Evolutionary conservation across 2,888 invertebrate species (phyloP).

Genomic region (Xanthia icteritia): DNA sequence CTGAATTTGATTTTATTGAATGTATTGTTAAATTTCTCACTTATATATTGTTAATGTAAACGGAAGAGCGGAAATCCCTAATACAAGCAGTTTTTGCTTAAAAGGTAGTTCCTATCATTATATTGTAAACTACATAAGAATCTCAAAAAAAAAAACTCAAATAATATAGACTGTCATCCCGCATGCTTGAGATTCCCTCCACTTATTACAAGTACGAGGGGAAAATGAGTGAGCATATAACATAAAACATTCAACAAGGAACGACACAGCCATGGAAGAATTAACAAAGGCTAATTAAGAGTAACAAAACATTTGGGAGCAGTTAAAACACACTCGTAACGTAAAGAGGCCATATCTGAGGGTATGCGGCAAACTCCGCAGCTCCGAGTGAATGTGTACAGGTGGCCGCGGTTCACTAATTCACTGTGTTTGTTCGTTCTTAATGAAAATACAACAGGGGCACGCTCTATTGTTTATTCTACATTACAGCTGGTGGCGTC

Average conservation of each 20-base stretch:
- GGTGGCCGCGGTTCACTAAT: slow-evolving; percentile 67
- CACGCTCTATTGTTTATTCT: slow-evolving; percentile 63
- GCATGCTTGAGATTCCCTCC: slow-evolving; percentile 10
- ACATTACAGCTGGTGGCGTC: slow-evolving; percentile 32
- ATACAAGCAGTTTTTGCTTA: too few species aligned
- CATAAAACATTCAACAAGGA: slow-evolving; percentile 38
- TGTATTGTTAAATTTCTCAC: too few species aligned
- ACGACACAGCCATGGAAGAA: slow-evolving; percentile 16
- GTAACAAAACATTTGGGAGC: slow-evolving; percentile 48
- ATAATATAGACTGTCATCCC: slow-evolving; percentile 17
- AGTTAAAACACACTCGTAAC: slow-evolving; percentile 62
- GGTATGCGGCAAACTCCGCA: slow-evolving; percentile 46
- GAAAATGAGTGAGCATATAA: slow-evolving; percentile 14
- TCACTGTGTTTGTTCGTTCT: slow-evolving; percentile 65
- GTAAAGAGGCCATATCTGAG: slow-evolving; percentile 59
- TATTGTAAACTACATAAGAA: too few species aligned
- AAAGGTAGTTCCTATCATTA: too few species aligned
- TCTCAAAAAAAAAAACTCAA: not conserved
- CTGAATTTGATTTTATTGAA: too few species aligned
- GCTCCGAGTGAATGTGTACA: slow-evolving; percentile 52
- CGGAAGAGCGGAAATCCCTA: too few species aligned
- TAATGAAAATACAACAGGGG: slow-evolving; percentile 70
- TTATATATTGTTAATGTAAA: too few species aligned
- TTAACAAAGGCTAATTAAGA: slow-evolving; percentile 63
- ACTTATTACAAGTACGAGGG: slow-evolving; percentile 19